Percentiles rank a stretch among this genome's conserved stretches.
Evolutionary conservation across 2,113 vertebrate species (phyloP).

Genomic region (Himantopus leucocephalus): DNA sequence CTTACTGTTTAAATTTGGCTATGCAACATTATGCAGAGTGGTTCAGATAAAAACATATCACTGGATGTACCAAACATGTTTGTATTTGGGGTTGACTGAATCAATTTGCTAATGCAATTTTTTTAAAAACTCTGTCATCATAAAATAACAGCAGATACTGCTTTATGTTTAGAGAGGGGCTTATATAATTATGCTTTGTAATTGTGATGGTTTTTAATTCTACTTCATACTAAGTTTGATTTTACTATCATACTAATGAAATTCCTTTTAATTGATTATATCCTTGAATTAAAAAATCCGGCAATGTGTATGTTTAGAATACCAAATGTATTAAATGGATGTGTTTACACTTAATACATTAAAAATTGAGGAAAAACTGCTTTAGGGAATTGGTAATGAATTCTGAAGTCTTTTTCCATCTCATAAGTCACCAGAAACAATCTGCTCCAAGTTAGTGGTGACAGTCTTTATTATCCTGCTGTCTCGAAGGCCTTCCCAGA

Average conservation of each 20-base stretch:
- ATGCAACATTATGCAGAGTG: neutral
- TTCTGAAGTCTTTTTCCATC: neutral
- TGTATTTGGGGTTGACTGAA: neutral
- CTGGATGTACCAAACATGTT: neutral
- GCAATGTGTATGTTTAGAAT: conserved; percentile 28
- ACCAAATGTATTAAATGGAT: conserved; percentile 15
- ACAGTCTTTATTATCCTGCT: neutral
- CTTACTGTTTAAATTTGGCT: neutral
- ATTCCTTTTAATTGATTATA: conserved; percentile 24
- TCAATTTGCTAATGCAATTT: neutral
- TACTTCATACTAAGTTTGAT: neutral
- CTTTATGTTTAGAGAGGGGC: conserved; percentile 1
- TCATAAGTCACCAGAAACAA: conserved; percentile 18
- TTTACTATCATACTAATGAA: conserved; percentile 1
- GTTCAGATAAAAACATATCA: neutral
- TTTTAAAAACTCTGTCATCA: neutral
- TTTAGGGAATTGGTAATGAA: conserved; percentile 6
- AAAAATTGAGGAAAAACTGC: neutral
- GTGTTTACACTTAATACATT: conserved; percentile 1
- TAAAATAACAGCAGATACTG: neutral
- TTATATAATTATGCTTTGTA: conserved; percentile 12
- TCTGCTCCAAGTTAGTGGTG: neutral
- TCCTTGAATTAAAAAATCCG: conserved; percentile 35
- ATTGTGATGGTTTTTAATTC: conserved; percentile 32
- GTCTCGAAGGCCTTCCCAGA: neutral